These are phyloP conservation scores for Pseudococcus viburni DNA, from an alignment of 2,888 invertebrate species.

Conservation along the genomic window DNA sequence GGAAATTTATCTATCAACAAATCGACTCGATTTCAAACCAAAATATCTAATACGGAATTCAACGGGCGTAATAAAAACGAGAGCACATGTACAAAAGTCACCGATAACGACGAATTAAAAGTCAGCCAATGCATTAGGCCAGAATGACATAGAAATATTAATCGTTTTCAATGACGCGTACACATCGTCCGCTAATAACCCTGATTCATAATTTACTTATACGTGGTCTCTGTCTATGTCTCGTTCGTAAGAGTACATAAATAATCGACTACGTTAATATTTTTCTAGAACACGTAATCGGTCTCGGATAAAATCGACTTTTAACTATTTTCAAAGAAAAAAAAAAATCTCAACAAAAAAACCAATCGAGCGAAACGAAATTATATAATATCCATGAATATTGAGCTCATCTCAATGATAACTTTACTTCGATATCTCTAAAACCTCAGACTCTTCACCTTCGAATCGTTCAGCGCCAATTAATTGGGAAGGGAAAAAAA, in stretches of 20 bases:
- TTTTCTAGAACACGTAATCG: background rate
- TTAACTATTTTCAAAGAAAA: background rate
- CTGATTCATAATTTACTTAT: slow-evolving; percentile 26
- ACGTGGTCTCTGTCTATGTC: background rate
- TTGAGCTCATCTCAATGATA: too few species aligned
- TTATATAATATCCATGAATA: too few species aligned
- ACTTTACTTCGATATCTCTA: too few species aligned
- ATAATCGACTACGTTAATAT: background rate
- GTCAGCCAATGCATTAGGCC: background rate
- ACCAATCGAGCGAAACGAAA: too few species aligned
- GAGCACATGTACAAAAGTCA: background rate
- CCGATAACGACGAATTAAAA: background rate
- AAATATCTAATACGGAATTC: too few species aligned
- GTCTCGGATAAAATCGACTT: background rate
- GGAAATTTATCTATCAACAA: too few species aligned
- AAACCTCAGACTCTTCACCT: too few species aligned
- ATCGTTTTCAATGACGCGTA: slow-evolving; percentile 41
- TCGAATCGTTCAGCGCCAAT: too few species aligned
- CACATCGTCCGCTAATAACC: slow-evolving; percentile 27
- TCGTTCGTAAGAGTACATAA: background rate
- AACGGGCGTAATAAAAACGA: background rate
- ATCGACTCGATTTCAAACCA: too few species aligned
- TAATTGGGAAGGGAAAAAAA: too few species aligned
- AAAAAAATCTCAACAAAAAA: background rate
- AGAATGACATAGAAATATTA: slow-evolving; percentile 20